Conservation (phyloP, 2,888 invertebrate species). For the Neoscelio sp. region DNA sequence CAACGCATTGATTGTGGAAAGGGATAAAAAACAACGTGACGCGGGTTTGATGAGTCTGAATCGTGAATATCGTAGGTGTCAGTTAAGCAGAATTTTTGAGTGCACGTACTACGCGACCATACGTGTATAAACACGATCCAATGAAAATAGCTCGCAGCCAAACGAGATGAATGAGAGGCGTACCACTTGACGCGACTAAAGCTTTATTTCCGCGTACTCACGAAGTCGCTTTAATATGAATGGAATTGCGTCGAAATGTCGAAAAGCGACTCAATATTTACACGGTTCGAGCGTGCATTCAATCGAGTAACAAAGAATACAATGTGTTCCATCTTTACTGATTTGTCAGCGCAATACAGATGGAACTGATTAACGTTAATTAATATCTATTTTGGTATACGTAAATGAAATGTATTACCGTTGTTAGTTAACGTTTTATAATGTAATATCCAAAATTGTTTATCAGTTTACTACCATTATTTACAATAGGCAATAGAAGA, state of each 20-base stretch:
- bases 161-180: conserved; percentile 61
- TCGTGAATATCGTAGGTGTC: conserved; percentile 39
- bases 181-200: conserved; percentile 52
- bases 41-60: conserved; percentile 39
- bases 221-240: conserved; percentile 31
- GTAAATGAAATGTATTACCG: too few species aligned
- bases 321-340: neutral
- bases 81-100: conserved; percentile 55
- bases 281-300: conserved; percentile 1
- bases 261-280: conserved; percentile 26
- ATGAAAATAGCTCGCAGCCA: conserved; percentile 65
- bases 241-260: conserved; percentile 29
- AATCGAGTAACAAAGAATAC: conserved; percentile 25
- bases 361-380: conserved; percentile 3
- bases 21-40: conserved; percentile 49
- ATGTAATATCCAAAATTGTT: too few species aligned
- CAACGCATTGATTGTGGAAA: conserved; percentile 37
- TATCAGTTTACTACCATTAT: too few species aligned
- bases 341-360: too few species aligned
- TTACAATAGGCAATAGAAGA: too few species aligned
- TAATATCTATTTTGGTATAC: neutral
- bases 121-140: conserved; percentile 49
- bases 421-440: too few species aligned
- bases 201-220: conserved; percentile 54
- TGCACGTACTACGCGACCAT: conserved; percentile 16